phyloP scores from a whole-genome alignment of 2,113 vertebrate genomes.

The Melanerpes formicivorus region DNA sequence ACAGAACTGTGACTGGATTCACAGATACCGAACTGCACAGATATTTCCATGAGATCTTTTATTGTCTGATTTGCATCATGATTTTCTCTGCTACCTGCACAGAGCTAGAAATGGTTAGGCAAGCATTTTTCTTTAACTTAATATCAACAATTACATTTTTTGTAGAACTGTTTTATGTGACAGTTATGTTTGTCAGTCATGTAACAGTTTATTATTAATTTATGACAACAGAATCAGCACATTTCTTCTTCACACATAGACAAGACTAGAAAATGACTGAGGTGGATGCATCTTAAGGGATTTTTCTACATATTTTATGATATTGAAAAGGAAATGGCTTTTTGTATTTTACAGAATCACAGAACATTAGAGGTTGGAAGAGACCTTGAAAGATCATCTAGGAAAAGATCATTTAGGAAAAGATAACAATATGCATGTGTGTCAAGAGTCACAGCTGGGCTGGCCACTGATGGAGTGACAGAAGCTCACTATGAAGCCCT shows the following conservation, averaged over 20 bases:
- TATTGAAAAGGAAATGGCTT: background rate
- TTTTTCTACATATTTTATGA: background rate
- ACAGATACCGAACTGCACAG: background rate
- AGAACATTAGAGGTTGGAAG: too few species aligned
- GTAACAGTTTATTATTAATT: background rate
- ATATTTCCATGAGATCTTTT: background rate
- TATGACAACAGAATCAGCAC: background rate
- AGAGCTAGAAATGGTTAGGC: background rate
- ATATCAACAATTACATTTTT: background rate
- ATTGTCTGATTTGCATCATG: background rate
- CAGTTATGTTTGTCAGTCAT: background rate
- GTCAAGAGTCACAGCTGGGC: too few species aligned
- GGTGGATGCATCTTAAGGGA: background rate
- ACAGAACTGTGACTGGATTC: background rate
- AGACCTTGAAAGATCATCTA: background rate
- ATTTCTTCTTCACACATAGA: background rate
- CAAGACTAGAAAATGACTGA: background rate
- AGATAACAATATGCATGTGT: background rate
- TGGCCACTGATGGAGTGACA: too few species aligned
- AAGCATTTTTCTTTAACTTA: background rate
- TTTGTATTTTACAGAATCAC: background rate
- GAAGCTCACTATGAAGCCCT: too few species aligned
- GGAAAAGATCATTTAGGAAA: background rate
- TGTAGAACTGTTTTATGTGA: background rate
- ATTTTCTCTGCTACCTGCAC: background rate